Conservation (phyloP, 2,888 invertebrate genomes). For the Lagria hirta region DNA sequence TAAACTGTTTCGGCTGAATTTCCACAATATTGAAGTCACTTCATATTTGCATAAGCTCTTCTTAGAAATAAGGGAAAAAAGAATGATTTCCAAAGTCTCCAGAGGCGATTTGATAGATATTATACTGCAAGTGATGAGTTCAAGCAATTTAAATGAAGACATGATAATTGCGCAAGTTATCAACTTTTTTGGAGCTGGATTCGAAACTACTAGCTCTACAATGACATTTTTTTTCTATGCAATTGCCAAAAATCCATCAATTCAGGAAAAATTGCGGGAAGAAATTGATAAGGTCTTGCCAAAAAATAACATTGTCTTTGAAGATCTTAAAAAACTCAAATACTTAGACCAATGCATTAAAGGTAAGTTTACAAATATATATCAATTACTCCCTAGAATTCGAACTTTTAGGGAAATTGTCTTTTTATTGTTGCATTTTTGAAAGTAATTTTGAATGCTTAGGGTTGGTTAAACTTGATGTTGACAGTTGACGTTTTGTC, state of each 20-base stretch:
- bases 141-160: background rate
- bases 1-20: background rate
- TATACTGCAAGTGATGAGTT: background rate
- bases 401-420: too few relatives aligned
- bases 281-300: too few relatives aligned
- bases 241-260: background rate
- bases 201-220: background rate
- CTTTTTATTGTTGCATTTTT: too few relatives aligned
- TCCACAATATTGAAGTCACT: too few relatives aligned
- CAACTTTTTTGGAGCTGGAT: background rate
- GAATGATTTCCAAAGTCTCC: background rate
- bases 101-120: slow-evolving; percentile 1
- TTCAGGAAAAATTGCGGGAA: background rate
- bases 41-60: background rate
- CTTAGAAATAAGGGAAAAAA: background rate
- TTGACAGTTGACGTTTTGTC: too few relatives aligned
- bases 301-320: too few relatives aligned
- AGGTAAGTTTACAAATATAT: background rate
- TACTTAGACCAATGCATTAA: background rate
- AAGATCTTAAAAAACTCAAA: background rate
- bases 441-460: too few relatives aligned
- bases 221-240: background rate
- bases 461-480: too few relatives aligned
- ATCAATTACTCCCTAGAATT: too few relatives aligned
- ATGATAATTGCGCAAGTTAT: background rate